A percentile compares a stretch with the other conserved stretches of the same genome.
Conservation (phyloP, 2,113 vertebrate species). For the Epinephelus lanceolatus region DNA sequence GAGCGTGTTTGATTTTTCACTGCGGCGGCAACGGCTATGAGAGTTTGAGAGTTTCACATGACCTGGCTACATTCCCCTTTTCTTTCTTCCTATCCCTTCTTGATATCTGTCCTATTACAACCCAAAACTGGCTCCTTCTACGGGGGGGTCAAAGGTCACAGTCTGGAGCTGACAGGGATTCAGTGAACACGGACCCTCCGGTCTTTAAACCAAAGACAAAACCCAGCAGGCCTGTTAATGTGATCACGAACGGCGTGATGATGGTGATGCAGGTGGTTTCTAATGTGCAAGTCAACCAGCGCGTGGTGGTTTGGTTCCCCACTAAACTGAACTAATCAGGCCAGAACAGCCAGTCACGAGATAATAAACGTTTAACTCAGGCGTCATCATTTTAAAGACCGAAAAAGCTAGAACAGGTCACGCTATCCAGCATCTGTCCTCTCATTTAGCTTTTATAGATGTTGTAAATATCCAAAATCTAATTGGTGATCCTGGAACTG, state of each 20-base stretch:
- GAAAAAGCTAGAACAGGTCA: background rate
- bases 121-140: background rate
- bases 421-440: background rate
- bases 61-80: background rate
- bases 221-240: background rate
- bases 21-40: background rate
- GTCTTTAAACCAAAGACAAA: background rate
- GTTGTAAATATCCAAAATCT: background rate
- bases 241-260: background rate
- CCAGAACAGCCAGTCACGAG: background rate
- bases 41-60: background rate
- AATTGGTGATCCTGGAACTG: background rate
- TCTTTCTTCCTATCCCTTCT: background rate
- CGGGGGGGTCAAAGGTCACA: slow-evolving; percentile 9
- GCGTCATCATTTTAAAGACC: background rate
- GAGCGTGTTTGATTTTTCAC: background rate
- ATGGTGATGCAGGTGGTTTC: background rate
- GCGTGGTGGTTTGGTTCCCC: background rate
- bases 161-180: background rate
- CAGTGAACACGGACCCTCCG: background rate
- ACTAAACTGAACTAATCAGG: background rate
- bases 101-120: background rate
- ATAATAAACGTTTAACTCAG: background rate
- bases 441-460: background rate
- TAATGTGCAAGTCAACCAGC: background rate